A percentile compares a stretch with the other conserved stretches of the same genome.
Evolutionary conservation across 2,888 invertebrate species (phyloP).

Genomic region (Agonopterix arenella): DNA sequence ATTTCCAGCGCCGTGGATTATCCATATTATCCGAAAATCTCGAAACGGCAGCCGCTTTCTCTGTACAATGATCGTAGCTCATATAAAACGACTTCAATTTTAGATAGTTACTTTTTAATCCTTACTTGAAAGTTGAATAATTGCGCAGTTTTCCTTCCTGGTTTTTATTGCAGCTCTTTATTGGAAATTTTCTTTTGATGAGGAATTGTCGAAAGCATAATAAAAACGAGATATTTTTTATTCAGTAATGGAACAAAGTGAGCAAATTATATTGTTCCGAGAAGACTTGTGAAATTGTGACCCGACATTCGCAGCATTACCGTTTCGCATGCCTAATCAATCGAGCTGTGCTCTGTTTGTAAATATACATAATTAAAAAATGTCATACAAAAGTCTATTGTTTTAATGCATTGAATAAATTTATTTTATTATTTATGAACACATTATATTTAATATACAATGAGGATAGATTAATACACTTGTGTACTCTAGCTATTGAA

Average conservation of each 20-base stretch:
- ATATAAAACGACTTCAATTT: slow-evolving; percentile 57
- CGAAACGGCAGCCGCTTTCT: slow-evolving; percentile 45
- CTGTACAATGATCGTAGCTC: slow-evolving; percentile 49
- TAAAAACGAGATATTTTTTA: neutral
- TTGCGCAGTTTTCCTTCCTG: slow-evolving; percentile 29
- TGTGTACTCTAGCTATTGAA: too few relatives aligned
- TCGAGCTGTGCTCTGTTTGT: too few relatives aligned
- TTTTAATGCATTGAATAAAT: too few relatives aligned
- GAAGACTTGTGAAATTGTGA: too few relatives aligned
- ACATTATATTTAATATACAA: too few relatives aligned
- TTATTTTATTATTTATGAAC: too few relatives aligned
- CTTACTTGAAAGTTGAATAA: slow-evolving; percentile 40
- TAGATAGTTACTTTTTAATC: slow-evolving; percentile 48
- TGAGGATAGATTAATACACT: too few relatives aligned
- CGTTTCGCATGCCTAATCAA: too few relatives aligned
- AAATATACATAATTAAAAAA: too few relatives aligned
- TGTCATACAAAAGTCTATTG: too few relatives aligned
- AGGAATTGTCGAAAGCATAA: neutral
- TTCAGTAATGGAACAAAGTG: neutral
- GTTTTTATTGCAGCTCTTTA: slow-evolving; percentile 3
- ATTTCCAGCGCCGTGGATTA: slow-evolving; percentile 59
- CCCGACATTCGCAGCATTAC: too few relatives aligned
- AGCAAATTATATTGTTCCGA: too few relatives aligned
- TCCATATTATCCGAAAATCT: slow-evolving; percentile 70
- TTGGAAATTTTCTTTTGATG: slow-evolving; percentile 2